Percentiles rank a stretch among this genome's conserved stretches.
phyloP scores from a whole-genome alignment of 2,113 vertebrate species.

The pig (Sus scrofa) region DNA sequence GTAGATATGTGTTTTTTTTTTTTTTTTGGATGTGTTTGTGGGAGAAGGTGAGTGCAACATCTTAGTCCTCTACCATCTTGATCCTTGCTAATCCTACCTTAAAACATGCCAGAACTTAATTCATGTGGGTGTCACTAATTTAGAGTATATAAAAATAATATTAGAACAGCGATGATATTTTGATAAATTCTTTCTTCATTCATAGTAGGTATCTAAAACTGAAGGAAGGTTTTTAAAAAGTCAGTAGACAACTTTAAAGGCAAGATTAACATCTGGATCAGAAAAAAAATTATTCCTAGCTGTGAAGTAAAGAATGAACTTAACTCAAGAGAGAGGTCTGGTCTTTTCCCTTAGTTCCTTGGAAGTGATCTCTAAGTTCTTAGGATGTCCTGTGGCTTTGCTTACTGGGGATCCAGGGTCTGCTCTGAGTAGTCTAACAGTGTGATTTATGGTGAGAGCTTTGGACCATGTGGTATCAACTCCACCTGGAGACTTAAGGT shows the following conservation, averaged over 20 bases:
- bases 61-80: no score
- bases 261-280: not conserved
- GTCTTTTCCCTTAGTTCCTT: not conserved
- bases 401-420: not conserved
- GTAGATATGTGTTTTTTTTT: no score
- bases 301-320: not conserved
- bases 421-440: not conserved
- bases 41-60: no score
- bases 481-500: not conserved
- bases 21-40: no score
- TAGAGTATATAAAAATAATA: not conserved
- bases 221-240: not conserved
- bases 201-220: not conserved
- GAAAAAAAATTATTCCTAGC: not conserved
- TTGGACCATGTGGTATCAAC: not conserved
- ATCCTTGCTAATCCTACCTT: not conserved
- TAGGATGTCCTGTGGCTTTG: not conserved
- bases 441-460: not conserved
- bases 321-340: not conserved
- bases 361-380: not conserved
- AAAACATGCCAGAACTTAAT: constrained; percentile 10
- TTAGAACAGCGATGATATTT: not conserved
- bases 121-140: not conserved
- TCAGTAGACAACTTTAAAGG: not conserved
- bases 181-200: not conserved